A percentile compares a stretch with the other conserved stretches of the same genome.
Conservation (phyloP, 1,140 invertebrate genomes). For the Drosophila ficusphila region DNA sequence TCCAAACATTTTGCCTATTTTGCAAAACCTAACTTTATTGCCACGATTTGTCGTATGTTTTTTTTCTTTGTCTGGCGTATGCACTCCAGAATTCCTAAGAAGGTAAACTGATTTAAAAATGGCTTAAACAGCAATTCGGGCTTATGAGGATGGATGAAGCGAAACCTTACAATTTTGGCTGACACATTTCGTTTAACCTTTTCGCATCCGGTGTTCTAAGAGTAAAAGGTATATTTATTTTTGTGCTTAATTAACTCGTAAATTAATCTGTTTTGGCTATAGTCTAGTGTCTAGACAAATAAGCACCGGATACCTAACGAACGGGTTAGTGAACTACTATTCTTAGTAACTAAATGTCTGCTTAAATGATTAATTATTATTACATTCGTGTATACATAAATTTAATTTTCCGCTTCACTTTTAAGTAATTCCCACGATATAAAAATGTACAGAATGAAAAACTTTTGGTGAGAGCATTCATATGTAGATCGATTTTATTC, state of each 20-base stretch:
- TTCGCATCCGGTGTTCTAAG: conserved; percentile 13
- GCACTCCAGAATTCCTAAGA: conserved; percentile 7
- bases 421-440: too few relatives aligned
- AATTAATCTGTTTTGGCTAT: not conserved
- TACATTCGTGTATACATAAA: too few relatives aligned
- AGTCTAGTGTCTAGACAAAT: too few relatives aligned
- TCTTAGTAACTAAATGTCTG: not conserved
- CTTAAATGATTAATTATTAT: not conserved
- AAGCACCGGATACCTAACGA: too few relatives aligned
- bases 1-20: not conserved
- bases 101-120: conserved; percentile 23
- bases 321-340: not conserved
- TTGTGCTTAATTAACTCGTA: not conserved
- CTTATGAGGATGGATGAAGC: conserved; percentile 5
- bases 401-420: too few relatives aligned
- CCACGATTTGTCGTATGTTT: not conserved
- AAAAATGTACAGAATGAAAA: not conserved
- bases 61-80: not conserved
- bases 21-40: not conserved
- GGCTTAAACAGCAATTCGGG: conserved; percentile 6
- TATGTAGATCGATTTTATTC: not conserved
- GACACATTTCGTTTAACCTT: conserved; percentile 9
- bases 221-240: not conserved
- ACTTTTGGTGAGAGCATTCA: not conserved
- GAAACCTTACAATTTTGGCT: conserved; percentile 31